Evolutionary conservation across 2,888 invertebrate genomes (phyloP), one percentile per base, ranked within the genome.

Genomic region (Orthosia cruda): DNA sequence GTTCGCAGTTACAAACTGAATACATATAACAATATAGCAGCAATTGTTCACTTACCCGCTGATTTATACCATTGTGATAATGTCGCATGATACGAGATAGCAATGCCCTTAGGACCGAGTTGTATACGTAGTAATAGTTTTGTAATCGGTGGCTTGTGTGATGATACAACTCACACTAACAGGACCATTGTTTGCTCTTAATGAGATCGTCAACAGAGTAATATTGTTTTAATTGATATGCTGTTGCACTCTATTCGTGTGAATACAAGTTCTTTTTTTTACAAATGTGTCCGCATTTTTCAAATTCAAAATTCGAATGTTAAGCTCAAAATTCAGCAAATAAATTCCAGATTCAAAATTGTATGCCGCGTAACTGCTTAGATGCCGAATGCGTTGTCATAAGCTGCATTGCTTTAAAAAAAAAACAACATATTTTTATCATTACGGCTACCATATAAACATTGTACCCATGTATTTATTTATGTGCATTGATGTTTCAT

Each of bases 11-110:
- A 74, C 61, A 4, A 67, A 76, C 69, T 71, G 67, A 63, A 67
- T 78, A 68, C 52, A 71, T 69, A 57, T 52, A 76, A 66, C 45
- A 61, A 64, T 62, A 73, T 64, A 58, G 62, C 52, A 18, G 4
- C 65, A 62, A 68, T 76, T 77, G 78, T 74, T 64, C 71, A 59
- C 55, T 63, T 58, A 65, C 57, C 52, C 63, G 58, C 67, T 83
- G 77, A 77, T 79, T 83, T 83, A 80, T 85, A 74, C 59, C n/a
- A 57, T 49, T 71, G 40, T 63, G 80, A 83, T 87, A 87, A 71
- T 63, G 64, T 26, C 54, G 20, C 26, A 45, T 79, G 84, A 45
- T 83, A 61, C 13, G 18, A 63, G 66, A 69, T 67, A 68, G 13
- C 70, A 74, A 54, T 86, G 74, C 81, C 87, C 85, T 86, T 71